Conservation (phyloP, 2,888 invertebrate genomes). For the Callinectes sapidus region DNA sequence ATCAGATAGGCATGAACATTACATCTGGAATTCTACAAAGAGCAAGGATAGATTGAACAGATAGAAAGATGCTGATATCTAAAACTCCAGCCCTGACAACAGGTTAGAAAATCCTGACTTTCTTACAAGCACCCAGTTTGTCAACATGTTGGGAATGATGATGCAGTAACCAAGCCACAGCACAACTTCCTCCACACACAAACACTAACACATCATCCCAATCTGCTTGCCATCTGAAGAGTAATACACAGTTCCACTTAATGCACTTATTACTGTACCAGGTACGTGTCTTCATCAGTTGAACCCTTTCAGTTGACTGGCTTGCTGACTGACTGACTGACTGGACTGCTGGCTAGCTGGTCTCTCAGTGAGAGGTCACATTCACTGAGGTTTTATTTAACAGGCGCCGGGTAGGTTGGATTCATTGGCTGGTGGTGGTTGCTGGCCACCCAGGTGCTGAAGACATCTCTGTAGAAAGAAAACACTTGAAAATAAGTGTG, state of each 20-base stretch:
- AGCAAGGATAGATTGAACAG: conserved; percentile 64
- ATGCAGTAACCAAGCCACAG: conserved; percentile 49
- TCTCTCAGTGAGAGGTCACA: conserved; percentile 31
- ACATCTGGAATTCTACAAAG: conserved; percentile 66
- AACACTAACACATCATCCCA: background rate
- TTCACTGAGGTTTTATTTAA: conserved; percentile 65
- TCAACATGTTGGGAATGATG: conserved; percentile 57
- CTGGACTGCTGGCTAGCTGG: conserved; percentile 52
- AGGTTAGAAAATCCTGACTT: conserved; percentile 62
- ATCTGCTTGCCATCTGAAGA: background rate
- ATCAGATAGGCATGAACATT: conserved; percentile 61
- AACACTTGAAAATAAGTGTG: too few species aligned
- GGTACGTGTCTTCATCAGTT: conserved; percentile 44
- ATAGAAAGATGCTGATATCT: conserved; percentile 62
- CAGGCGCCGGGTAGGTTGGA: conserved; percentile 71
- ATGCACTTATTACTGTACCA: conserved; percentile 41
- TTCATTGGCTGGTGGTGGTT: conserved; percentile 70
- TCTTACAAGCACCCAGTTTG: conserved; percentile 68
- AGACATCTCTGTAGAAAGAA: conserved; percentile 69
- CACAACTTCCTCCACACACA: conserved; percentile 38
- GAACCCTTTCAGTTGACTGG: conserved; percentile 50
- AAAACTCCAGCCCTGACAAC: conserved; percentile 56
- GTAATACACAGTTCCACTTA: conserved; percentile 32
- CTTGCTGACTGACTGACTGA: conserved; percentile 48
- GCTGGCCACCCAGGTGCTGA: conserved; percentile 72